These are phyloP conservation scores for Neosilurus mollespiculum DNA, from an alignment of 2,797 vertebrate genomes.

Conservation along the genomic window DNA sequence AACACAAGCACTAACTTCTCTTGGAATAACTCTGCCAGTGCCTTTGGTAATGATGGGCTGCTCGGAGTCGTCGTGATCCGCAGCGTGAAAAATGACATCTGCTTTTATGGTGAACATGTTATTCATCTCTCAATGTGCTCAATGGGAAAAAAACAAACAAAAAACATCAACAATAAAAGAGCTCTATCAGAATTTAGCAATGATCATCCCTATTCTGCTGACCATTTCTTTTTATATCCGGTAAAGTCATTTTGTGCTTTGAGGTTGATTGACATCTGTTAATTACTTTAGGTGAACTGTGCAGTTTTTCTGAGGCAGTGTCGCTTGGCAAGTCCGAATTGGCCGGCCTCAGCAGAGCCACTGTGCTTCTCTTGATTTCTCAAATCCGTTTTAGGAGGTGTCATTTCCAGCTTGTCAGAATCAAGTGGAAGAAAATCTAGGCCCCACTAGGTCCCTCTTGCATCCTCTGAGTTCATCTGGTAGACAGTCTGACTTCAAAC, in stretches of 20 bases:
- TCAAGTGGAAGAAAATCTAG: conserved; percentile 14
- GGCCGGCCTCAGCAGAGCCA: conserved; percentile 5
- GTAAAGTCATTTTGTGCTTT: neutral
- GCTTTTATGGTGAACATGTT: conserved; percentile 67
- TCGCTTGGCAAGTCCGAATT: conserved; percentile 10
- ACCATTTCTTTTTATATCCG: neutral
- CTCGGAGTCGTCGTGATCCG: conserved; percentile 60
- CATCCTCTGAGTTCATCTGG: conserved; percentile 8
- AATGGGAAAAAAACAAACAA: conserved; percentile 11
- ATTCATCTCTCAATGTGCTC: conserved; percentile 57
- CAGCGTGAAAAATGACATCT: conserved; percentile 68
- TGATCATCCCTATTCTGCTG: neutral
- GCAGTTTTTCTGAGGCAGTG: conserved; percentile 12
- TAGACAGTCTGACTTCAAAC: neutral
- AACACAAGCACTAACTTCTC: conserved; percentile 8
- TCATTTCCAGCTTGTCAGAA: conserved; percentile 22
- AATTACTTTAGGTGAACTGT: conserved; percentile 9
- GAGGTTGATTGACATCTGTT: conserved; percentile 6
- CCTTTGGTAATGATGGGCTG: conserved; percentile 35
- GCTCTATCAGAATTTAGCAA: conserved; percentile 11
- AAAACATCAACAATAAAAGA: neutral
- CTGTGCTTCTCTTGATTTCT: conserved; percentile 2
- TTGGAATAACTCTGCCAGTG: conserved; percentile 31
- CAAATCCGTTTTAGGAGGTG: neutral
- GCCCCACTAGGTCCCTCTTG: neutral